phyloP scores from a whole-genome alignment of 1,140 invertebrate genomes.

The Pogonus chalceus region DNA sequence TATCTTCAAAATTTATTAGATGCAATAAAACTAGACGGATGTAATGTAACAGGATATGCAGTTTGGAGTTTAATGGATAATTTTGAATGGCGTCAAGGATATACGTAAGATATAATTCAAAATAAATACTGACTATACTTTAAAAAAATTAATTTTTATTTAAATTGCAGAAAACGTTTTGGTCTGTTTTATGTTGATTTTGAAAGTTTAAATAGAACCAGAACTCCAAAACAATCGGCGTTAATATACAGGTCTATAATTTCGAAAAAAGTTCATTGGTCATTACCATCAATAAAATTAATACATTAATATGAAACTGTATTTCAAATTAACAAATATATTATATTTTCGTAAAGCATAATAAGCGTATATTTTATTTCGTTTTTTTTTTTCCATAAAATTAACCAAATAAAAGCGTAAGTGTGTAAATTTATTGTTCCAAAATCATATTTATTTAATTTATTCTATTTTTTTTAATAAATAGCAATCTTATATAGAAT shows the following conservation, averaged over 20 bases:
- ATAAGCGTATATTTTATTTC: no score
- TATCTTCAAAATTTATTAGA: constrained; percentile 26
- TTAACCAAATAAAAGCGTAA: no score
- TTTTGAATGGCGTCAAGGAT: constrained; percentile 65
- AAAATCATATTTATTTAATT: no score
- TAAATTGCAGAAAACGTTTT: constrained; percentile 17
- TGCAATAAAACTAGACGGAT: constrained; percentile 40
- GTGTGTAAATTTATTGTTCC: no score
- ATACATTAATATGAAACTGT: no score
- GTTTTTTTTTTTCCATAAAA: no score
- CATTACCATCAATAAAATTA: no score
- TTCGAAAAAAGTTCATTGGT: no score
- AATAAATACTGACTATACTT: neutral
- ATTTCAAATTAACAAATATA: no score
- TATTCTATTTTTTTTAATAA: no score
- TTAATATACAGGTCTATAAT: constrained; percentile 8
- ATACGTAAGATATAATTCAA: constrained; percentile 40
- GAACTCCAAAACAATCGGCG: constrained; percentile 18
- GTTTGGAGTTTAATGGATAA: constrained; percentile 69
- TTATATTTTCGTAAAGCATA: no score
- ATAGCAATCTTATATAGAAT: no score
- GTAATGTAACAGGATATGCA: constrained; percentile 53
- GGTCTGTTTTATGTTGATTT: constrained; percentile 21
- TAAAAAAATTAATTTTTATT: constrained; percentile 11
- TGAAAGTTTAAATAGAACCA: constrained; percentile 10